A percentile compares a stretch with the other conserved stretches of the same genome.
Conservation (phyloP, 2,113 vertebrate genomes). For the Kryptolebias marmoratus region DNA sequence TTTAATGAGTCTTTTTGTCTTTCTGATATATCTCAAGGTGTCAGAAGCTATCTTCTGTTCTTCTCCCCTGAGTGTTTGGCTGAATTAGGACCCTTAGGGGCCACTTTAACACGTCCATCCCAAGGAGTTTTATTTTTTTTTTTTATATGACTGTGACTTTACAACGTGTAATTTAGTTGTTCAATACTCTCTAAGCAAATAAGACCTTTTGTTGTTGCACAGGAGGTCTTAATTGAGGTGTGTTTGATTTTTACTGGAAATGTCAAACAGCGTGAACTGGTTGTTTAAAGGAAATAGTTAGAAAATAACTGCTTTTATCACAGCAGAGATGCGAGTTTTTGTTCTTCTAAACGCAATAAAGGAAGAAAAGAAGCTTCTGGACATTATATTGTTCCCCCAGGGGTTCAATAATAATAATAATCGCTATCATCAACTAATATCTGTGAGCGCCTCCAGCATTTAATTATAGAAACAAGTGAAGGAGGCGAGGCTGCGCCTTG, state of each 20-base stretch:
- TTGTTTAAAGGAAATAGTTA: not conserved
- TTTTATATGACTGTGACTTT: too few relatives aligned
- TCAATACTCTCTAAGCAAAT: not conserved
- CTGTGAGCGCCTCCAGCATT: constrained; percentile 34
- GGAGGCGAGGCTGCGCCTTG: constrained; percentile 19
- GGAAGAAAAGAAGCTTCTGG: not conserved
- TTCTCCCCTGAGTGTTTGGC: not conserved
- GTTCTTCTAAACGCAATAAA: not conserved
- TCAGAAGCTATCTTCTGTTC: not conserved
- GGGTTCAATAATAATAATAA: constrained; percentile 21
- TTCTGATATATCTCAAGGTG: too few relatives aligned
- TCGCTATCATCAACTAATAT: constrained; percentile 30
- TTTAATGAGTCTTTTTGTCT: too few relatives aligned
- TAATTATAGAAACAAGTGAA: constrained; percentile 31
- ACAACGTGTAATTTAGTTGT: too few relatives aligned
- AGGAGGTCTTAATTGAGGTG: not conserved
- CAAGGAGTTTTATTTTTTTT: too few relatives aligned
- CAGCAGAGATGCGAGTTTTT: not conserved
- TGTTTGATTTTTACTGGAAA: not conserved
- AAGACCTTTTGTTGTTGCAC: not conserved
- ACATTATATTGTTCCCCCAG: not conserved
- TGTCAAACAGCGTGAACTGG: not conserved
- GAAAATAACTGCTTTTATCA: constrained; percentile 1
- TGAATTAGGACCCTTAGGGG: not conserved
- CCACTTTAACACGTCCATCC: too few relatives aligned